These are phyloP conservation scores for Rachycentron canadum DNA, from an alignment of 2,797 vertebrate species.

Conservation along the genomic window DNA sequence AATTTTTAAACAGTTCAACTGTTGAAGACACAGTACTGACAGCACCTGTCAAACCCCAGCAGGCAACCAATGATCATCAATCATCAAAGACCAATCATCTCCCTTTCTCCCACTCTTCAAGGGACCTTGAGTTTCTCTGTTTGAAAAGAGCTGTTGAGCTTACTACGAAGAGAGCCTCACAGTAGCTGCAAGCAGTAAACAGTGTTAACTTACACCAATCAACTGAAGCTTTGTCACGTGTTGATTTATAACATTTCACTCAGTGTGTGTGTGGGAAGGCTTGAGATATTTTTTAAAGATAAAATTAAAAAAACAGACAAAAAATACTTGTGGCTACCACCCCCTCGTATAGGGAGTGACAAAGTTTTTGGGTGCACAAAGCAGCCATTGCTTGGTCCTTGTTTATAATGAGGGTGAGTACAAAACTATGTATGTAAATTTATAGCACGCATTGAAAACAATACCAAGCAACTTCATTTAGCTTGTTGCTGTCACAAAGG, in stretches of 20 bases:
- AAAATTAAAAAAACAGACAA: background rate
- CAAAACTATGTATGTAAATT: background rate
- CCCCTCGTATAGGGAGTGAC: too few species aligned
- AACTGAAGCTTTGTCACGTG: background rate
- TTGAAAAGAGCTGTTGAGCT: constrained; percentile 1
- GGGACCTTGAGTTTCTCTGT: background rate
- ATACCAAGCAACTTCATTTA: background rate
- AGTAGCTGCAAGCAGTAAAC: background rate
- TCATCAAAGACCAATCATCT: constrained; percentile 31
- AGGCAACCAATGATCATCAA: constrained; percentile 35
- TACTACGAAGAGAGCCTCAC: background rate
- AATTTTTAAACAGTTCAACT: background rate
- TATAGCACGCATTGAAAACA: background rate
- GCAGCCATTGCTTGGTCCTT: background rate
- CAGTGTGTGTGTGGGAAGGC: background rate
- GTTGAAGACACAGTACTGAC: constrained; percentile 22
- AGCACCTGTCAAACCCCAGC: constrained; percentile 25
- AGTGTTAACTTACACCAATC: background rate
- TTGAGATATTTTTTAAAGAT: background rate
- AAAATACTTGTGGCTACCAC: background rate
- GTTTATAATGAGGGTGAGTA: background rate
- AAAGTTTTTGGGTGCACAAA: background rate
- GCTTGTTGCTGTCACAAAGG: background rate
- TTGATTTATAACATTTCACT: constrained; percentile 12
- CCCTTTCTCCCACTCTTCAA: background rate